Base-by-base conservation (phyloP, 2,113 vertebrate genomes). In the Delphinus delphis region DNA sequence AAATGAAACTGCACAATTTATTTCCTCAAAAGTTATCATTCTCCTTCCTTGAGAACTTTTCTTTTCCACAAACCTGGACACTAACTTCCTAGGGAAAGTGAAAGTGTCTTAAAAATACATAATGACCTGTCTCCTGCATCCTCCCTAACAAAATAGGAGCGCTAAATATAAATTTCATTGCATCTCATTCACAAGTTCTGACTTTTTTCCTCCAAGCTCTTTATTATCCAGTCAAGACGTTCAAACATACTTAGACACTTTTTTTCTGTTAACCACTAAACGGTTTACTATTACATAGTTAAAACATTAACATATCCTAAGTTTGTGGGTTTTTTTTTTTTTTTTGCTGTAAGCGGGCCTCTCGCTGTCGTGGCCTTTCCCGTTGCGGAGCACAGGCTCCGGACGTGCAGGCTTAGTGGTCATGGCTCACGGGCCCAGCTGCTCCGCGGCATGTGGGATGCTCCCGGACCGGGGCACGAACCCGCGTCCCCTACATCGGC, bases 151-250 rank as follows among this genome's bases (percentile, higher is more conserved):
- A 96, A 92, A 87, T 4, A 88, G 63, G 91, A 84, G 31, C 38
- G 85, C 15, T 86, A 93, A 91, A 82, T 70, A 33, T 26, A 53
- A 60, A 68, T 38, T 95, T 73, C 23, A 73, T 84, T 90, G 47
- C 53, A 92, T 62, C n/a, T 96, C 80, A 95, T 65, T 89, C 74
- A 77, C 31, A 93, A 92, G 23, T 67, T 92, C 70, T 25, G 33
- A 31, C 25, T 47, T 90, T 88, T 96, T 95, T 36, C 36, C 55
- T 93, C 47, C 67, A 79, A 85, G 18, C 58, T 96, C 70, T 94
- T 90, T 81, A 87, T 95, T 98, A 84, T 81, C 17, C 26, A 91
- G n/a, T 79, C n/a, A 85, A 86, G 83, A 92, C 18, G 25, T 80
- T 95, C 44, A 81, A 41, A 92, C 1, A 47, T 53, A 88, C n/a